A percentile compares a stretch with the other conserved stretches of the same genome.
Evolutionary conservation across 2,113 vertebrate species (phyloP).

Genomic region (Malurus elegans): DNA sequence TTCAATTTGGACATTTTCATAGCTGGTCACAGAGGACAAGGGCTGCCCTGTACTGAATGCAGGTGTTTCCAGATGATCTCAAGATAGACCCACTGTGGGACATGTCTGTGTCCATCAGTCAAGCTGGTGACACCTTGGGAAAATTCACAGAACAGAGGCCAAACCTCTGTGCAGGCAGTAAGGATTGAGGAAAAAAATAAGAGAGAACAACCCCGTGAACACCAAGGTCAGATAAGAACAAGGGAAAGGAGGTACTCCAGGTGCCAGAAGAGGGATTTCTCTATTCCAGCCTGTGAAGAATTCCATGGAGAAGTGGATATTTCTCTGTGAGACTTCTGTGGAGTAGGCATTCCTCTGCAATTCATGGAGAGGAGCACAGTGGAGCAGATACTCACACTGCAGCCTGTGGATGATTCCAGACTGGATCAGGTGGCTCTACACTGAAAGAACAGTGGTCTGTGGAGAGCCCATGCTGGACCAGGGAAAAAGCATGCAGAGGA

Average conservation of each 20-base stretch:
- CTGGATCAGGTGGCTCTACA: not conserved
- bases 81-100: not conserved
- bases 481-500: not conserved
- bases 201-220: accelerated
- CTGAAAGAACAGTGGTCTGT: not conserved
- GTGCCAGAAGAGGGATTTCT: not conserved
- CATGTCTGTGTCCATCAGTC: not conserved
- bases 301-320: not conserved
- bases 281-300: not conserved
- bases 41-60: not conserved
- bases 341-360: not conserved
- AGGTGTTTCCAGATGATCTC: not conserved
- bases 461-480: accelerated
- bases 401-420: not conserved
- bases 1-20: not conserved
- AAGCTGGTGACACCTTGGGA: not conserved
- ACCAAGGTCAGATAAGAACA: not conserved
- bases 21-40: not conserved
- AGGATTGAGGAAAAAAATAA: not conserved
- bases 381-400: not conserved
- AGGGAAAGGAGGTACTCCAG: not conserved
- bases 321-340: not conserved
- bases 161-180: not conserved
- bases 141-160: not conserved
- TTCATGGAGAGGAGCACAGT: not conserved